These are phyloP conservation scores for Patella vulgata DNA, from an alignment of 1,140 invertebrate genomes.

Conservation along the genomic window DNA sequence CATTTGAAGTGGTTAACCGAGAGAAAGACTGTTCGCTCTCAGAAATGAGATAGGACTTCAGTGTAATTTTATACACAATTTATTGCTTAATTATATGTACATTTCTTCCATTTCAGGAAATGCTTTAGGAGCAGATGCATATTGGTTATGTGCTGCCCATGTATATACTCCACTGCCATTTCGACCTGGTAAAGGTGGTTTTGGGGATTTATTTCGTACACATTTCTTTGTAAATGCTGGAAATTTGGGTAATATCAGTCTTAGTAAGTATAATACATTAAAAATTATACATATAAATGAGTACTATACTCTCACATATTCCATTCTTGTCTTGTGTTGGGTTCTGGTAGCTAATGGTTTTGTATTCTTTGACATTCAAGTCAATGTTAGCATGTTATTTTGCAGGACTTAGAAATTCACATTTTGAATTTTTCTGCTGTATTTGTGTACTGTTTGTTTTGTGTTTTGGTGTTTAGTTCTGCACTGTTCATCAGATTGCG, in stretches of 20 bases:
- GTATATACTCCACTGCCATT: slow-evolving; percentile 88
- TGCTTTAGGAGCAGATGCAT: slow-evolving; percentile 72
- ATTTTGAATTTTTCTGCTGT: neutral
- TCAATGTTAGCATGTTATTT: neutral
- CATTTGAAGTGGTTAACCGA: no score
- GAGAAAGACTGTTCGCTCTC: no score
- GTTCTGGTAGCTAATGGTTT: neutral
- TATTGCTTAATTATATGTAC: no score
- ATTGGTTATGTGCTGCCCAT: slow-evolving; percentile 84
- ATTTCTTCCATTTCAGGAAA: no score
- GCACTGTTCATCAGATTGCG: no score
- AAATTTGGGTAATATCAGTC: slow-evolving; percentile 74
- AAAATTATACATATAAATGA: neutral
- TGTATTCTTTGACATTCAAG: neutral
- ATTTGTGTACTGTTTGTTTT: slow-evolving; percentile 2
- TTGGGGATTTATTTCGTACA: slow-evolving; percentile 82
- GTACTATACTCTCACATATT: neutral
- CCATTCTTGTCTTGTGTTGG: neutral
- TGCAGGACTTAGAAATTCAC: neutral
- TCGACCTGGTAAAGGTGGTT: slow-evolving; percentile 76
- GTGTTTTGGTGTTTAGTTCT: no score
- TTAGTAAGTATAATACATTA: slow-evolving; percentile 62
- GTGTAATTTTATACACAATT: no score
- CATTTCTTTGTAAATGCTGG: slow-evolving; percentile 88
- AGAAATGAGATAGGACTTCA: no score